Conservation (phyloP, 2,113 vertebrate species). For the Chloebia gouldiae region DNA sequence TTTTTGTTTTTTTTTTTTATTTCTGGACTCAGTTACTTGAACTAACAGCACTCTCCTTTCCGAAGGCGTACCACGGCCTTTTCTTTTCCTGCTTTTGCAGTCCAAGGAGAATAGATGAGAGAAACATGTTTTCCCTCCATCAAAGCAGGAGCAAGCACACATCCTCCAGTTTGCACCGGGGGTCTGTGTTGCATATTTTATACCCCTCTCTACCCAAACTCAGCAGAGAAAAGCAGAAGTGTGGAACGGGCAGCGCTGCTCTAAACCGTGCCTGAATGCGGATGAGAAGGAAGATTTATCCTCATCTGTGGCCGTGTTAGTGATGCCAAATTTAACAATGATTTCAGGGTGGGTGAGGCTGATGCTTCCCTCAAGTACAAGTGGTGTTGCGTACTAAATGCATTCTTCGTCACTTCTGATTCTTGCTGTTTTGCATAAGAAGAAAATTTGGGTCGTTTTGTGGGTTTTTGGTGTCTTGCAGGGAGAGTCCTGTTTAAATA, state of each 20-base stretch:
- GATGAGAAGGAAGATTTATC: slow-evolving; percentile 5
- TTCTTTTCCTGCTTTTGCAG: background rate
- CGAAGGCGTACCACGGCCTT: rapidly evolving
- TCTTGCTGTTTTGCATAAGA: background rate
- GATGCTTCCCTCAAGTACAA: background rate
- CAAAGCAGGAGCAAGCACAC: background rate
- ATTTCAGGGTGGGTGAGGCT: background rate
- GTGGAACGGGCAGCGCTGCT: background rate
- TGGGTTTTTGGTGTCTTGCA: rapidly evolving
- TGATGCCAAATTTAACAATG: background rate
- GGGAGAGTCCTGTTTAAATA: background rate
- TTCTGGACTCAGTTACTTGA: background rate
- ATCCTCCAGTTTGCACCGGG: background rate
- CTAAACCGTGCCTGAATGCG: rapidly evolving
- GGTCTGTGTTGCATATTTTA: background rate
- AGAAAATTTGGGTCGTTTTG: background rate
- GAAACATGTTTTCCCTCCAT: background rate
- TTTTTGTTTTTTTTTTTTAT: background rate
- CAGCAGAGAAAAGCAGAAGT: background rate
- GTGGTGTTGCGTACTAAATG: background rate
- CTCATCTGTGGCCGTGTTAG: background rate
- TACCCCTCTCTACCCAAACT: background rate
- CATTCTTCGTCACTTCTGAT: background rate
- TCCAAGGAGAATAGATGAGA: background rate
- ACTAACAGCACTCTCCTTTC: background rate